Conservation (phyloP, 2,797 vertebrate species). For the Acanthurus tractus region DNA sequence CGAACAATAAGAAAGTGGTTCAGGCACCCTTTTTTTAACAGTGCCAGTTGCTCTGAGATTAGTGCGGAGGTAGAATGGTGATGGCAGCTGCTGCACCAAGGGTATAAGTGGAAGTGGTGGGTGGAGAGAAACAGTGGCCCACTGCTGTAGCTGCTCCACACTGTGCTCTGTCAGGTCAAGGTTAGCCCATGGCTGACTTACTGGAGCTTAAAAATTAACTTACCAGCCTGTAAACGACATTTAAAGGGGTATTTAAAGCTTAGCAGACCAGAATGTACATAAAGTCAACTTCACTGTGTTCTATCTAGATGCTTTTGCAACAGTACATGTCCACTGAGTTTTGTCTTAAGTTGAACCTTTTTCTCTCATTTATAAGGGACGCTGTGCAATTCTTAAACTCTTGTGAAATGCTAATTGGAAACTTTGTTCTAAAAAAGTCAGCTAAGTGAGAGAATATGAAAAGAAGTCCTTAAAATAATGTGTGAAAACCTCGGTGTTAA, state of each 20-base stretch:
- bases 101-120: constrained; percentile 45
- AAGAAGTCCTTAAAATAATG: neutral
- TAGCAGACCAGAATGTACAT: constrained; percentile 6
- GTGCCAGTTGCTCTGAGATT: constrained; percentile 51
- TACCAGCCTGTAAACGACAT: neutral
- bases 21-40: constrained; percentile 39
- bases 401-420: neutral
- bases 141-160: constrained; percentile 17
- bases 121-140: constrained; percentile 37
- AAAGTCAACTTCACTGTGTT: neutral
- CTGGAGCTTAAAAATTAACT: constrained; percentile 18
- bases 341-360: neutral
- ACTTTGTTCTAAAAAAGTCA: constrained; percentile 3
- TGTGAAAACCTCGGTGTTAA: constrained; percentile 5
- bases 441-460: neutral
- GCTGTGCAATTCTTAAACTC: neutral
- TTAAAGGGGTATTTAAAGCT: constrained; percentile 14
- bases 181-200: constrained; percentile 32
- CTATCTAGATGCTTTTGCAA: neutral
- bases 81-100: constrained; percentile 54
- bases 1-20: constrained; percentile 9
- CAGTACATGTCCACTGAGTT: neutral
- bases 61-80: constrained; percentile 42
- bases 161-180: constrained; percentile 17
- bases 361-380: neutral